phyloP scores from a whole-genome alignment of 2,888 invertebrate species.

The Linyphia triangularis region DNA sequence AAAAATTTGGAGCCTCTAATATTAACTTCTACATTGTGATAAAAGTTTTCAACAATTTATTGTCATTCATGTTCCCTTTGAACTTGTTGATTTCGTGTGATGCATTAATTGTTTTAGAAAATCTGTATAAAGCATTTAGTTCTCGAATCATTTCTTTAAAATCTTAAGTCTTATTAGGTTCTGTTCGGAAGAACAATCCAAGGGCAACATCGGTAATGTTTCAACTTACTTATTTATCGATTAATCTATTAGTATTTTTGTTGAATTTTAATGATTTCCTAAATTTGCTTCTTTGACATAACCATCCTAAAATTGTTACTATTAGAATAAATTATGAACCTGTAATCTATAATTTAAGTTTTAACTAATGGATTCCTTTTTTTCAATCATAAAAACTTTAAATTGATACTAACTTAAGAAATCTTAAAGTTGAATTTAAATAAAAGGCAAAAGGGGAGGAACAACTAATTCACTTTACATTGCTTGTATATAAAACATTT shows the following conservation, averaged over 20 bases:
- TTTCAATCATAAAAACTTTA: no score
- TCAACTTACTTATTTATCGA: neutral
- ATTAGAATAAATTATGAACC: no score
- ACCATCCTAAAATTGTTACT: no score
- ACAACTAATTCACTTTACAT: no score
- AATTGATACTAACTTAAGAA: no score
- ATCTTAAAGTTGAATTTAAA: no score
- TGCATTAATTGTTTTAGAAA: neutral
- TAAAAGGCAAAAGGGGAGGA: no score
- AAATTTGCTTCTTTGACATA: no score
- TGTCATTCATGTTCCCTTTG: neutral
- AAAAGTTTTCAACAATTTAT: neutral
- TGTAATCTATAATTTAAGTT: no score
- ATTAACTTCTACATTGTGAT: neutral
- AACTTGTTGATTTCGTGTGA: neutral
- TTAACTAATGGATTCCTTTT: no score
- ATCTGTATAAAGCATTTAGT: neutral
- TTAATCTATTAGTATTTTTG: neutral
- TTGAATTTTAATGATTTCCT: no score
- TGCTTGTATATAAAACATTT: no score
- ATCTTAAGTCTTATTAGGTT: conserved; percentile 18
- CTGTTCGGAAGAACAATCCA: conserved; percentile 20
- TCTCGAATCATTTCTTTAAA: conserved; percentile 6
- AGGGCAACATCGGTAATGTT: conserved; percentile 57
- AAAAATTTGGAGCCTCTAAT: conserved; percentile 8